Conservation (phyloP, 1,140 invertebrate genomes). For the Drosophila tsacasi region DNA sequence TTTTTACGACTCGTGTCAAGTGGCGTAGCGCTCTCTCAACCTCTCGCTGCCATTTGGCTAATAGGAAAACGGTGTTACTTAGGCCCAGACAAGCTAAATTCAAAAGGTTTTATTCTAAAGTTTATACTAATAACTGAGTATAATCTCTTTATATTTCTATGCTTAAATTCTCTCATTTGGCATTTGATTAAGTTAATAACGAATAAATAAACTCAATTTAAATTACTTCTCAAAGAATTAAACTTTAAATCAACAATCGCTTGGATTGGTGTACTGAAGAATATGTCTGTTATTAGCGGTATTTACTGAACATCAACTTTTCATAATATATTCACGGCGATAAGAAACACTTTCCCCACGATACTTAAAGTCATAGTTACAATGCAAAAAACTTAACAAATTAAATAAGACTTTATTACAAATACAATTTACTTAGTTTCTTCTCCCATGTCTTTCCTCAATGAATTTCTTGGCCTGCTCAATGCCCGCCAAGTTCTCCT, state of each 20-base stretch:
- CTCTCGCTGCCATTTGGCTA: slow-evolving; percentile 39
- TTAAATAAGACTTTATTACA: neutral
- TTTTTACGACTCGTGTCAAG: slow-evolving; percentile 13
- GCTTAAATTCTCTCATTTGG: no score
- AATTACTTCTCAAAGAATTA: no score
- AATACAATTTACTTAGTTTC: neutral
- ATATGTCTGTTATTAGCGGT: no score
- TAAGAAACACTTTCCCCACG: neutral
- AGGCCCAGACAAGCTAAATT: neutral
- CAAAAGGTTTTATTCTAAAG: no score
- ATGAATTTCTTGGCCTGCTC: slow-evolving; percentile 18
- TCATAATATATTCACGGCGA: neutral
- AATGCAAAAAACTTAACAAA: no score
- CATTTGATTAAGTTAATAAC: no score
- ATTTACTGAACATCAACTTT: no score
- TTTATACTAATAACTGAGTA: no score
- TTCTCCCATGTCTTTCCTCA: neutral
- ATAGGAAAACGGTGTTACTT: slow-evolving; percentile 52
- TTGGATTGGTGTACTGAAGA: no score
- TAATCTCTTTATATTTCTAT: no score
- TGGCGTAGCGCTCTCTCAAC: slow-evolving; percentile 23
- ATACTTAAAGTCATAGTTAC: neutral
- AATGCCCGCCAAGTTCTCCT: slow-evolving; percentile 31
- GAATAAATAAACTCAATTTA: no score
- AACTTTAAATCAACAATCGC: no score